phyloP scores from a whole-genome alignment of 1,140 invertebrate species.

The Agraylea sexmaculata region DNA sequence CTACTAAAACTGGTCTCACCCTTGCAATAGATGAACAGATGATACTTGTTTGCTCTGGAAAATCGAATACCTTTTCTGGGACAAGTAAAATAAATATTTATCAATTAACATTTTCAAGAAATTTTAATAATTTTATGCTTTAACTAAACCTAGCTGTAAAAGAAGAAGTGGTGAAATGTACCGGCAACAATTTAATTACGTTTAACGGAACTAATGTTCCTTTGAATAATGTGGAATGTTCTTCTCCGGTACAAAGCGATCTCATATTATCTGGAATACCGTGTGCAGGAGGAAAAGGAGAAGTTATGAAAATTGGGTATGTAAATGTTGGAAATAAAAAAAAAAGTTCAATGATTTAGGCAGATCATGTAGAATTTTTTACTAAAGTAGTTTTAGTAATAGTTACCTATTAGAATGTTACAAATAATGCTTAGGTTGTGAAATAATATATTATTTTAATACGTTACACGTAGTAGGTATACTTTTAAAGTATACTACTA shows the following conservation, averaged over 20 bases:
- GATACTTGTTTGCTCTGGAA: conserved; percentile 14
- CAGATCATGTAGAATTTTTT: no score
- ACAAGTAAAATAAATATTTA: conserved; percentile 10
- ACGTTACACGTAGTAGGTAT: neutral
- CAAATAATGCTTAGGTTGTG: neutral
- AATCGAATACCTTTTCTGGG: conserved; percentile 13
- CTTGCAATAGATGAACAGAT: conserved; percentile 7
- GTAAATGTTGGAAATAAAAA: no score
- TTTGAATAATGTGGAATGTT: conserved; percentile 13
- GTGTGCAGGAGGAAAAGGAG: conserved; percentile 13
- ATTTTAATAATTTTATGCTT: neutral
- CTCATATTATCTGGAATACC: conserved; percentile 2
- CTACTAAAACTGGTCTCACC: conserved; percentile 7
- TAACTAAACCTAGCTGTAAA: no score
- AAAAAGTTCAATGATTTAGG: no score
- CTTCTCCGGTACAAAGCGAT: conserved; percentile 8
- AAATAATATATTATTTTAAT: neutral
- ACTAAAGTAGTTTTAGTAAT: no score
- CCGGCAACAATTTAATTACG: conserved; percentile 9
- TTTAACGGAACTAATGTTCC: conserved; percentile 2
- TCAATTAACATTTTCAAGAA: neutral
- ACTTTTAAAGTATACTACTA: no score
- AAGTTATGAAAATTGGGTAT: conserved; percentile 15
- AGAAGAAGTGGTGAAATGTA: conserved; percentile 12
- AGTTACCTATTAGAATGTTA: no score